Base-by-base conservation (phyloP, 2,888 invertebrate species). In the Atethmia centrago region DNA sequence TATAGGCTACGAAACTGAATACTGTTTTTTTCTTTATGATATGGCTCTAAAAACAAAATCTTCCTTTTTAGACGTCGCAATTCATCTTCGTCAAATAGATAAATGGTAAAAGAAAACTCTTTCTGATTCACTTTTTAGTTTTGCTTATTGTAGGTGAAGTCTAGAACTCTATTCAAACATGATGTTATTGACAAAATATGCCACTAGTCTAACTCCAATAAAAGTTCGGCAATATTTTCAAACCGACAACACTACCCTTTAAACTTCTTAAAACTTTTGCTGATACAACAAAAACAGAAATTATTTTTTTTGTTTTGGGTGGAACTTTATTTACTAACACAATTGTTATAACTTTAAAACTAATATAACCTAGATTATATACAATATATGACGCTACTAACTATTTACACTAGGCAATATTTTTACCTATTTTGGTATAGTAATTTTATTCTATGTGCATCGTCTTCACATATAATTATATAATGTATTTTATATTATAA, bases 71-170 rank as follows among this genome's bases (percentile, higher is more conserved):
- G n/a, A 40, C 49, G 12, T 49, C 55, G 31, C 45, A 53, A 73
- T 82, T 82, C 25, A 73, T 80, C 73, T 59, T 62, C 64, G 56
- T 71, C n/a, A 53, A 47, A 71, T 55, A 53, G 40, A 71, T 55
- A 68, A 61, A 62, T 65, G 9, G 8, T n/a, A 42, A 59, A 58
- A 9, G 1, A 25, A 31, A 55, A 14, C 25, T 56, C n/a, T 59
- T 55, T 69, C 16, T 49, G 12, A 70, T 56, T 16, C 14, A n/a
- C n/a, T 53, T 12, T 51, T 10, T 40, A 55, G 14, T n/a, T 53
- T n/a, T 45, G 2, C 51, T 28, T 65, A 49, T 49, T 45, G n/a
- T 28, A 25, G 40, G 16, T 19, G 25, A 55, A 42, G 36, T 79
- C 45, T 56, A 25, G 28, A 62, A 2, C 42, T 42, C 16, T 36